Conservation (phyloP, 2,113 vertebrate genomes). For the Steatornis caripensis region DNA sequence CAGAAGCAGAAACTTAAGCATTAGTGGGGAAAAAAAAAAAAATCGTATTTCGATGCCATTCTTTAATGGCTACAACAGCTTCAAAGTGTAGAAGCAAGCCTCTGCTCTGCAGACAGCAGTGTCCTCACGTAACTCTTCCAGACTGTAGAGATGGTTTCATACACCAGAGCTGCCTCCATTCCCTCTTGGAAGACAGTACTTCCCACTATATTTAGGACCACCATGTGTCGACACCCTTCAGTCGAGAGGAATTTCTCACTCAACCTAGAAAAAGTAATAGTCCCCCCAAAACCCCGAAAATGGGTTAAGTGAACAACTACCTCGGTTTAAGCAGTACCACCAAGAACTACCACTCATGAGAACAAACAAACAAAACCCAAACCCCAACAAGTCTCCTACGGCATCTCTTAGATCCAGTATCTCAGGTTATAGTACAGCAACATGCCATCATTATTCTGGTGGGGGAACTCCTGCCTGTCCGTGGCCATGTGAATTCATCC, state of each 20-base stretch:
- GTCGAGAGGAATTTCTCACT: not conserved
- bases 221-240: constrained; percentile 18
- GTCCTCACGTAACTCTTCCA: constrained; percentile 24
- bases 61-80: not conserved
- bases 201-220: constrained; percentile 47
- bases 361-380: not conserved
- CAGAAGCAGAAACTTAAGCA: not conserved
- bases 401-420: not conserved
- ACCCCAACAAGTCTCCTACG: not conserved
- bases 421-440: not conserved
- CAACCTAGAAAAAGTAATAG: constrained; percentile 22
- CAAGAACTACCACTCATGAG: not conserved
- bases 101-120: not conserved
- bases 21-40: not conserved
- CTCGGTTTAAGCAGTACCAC: not conserved
- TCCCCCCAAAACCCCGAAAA: not conserved
- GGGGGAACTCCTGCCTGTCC: not conserved
- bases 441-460: not conserved
- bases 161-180: constrained; percentile 28
- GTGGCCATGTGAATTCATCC: fast-evolving
- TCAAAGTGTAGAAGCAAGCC: not conserved
- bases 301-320: not conserved
- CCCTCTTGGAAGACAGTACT: constrained; percentile 1
- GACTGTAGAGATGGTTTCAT: not conserved
- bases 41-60: not conserved